Conservation (phyloP, 2,113 vertebrate species). For the Daboia siamensis region DNA sequence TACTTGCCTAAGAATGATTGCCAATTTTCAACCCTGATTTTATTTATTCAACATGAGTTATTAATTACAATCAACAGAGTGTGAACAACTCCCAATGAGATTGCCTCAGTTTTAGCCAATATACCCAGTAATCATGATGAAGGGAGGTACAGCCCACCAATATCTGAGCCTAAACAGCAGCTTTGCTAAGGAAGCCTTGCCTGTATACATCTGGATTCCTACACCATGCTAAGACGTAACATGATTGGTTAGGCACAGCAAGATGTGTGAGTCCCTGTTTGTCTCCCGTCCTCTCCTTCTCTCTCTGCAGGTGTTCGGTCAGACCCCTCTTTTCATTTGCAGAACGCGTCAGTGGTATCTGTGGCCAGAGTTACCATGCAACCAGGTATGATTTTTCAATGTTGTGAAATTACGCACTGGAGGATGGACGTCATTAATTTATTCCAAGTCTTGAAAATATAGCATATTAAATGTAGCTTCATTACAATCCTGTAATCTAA, state of each 20-base stretch:
- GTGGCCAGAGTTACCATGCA: slow-evolving; percentile 67
- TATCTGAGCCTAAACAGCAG: not conserved
- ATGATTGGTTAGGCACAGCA: not conserved
- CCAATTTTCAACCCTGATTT: not conserved
- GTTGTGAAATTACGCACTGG: not conserved
- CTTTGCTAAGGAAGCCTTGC: not conserved
- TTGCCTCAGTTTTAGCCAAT: not conserved
- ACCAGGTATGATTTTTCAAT: slow-evolving; percentile 43
- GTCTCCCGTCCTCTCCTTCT: not conserved
- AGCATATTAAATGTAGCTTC: not conserved
- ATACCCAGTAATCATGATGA: not conserved
- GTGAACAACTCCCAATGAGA: not conserved
- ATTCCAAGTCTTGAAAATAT: not conserved
- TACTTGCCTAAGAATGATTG: not conserved
- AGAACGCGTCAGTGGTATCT: slow-evolving; percentile 62
- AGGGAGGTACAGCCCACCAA: not conserved
- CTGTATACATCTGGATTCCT: not conserved
- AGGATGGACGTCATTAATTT: not conserved
- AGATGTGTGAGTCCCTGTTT: not conserved
- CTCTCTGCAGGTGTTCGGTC: slow-evolving; percentile 68
- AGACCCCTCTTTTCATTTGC: slow-evolving; percentile 66
- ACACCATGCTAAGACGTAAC: not conserved
- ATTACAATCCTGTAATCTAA: not conserved
- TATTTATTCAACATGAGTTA: not conserved
- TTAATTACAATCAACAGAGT: not conserved